Base-by-base conservation (phyloP, 2,797 vertebrate species). In the Heteromormyrus szaboi region DNA sequence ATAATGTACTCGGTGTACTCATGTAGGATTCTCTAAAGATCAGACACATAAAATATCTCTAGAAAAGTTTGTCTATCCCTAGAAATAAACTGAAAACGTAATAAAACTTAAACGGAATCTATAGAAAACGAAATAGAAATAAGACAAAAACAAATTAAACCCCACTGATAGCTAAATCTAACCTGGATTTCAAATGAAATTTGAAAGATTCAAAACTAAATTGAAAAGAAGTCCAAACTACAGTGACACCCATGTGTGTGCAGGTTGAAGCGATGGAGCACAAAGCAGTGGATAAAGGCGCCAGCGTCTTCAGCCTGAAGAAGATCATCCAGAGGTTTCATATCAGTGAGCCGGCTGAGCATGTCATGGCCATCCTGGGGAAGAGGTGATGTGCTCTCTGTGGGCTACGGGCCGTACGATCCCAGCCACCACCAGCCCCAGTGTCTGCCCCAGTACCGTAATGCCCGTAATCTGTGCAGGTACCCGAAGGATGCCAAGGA, bases 281-380 rank as follows among this genome's bases (percentile, higher is more conserved):
- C 59, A 1, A 0, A 0, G 91, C 87, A 33, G 94, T 94, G 93
- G 96, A 96, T 92, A 95, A 96, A 91, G 94, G 95, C 59, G 94
- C 95, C 88, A 93, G 81, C 2, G 93, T 92, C 29, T 97, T 97
- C 92, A 97, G 94, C 14, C 88, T 98, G 56, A 98, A 98, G 95
- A 97, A 96, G 90, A 88, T 98, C 94, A 96, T 98, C 83, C 92
- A 93, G 89, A 93, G 53, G 62, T 94, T 98, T 79, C 97, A 97
- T 90, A 97, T 98, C 83, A 96, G 94, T 68, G 94, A 98, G 76
- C 97, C 97, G 4, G 96, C 96, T 0, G 93, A 97, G 87, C 90
- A 95, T 0, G 96, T 98, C 5, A 97, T 97, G 95, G 95, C 96
- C 87, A 93, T 98, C 81, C 93, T 98, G 91, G 97, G 97, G 33